Base-by-base conservation (phyloP, 37 sponge, comb jelly and placozoan genomes). In the Geodia barretti region DNA sequence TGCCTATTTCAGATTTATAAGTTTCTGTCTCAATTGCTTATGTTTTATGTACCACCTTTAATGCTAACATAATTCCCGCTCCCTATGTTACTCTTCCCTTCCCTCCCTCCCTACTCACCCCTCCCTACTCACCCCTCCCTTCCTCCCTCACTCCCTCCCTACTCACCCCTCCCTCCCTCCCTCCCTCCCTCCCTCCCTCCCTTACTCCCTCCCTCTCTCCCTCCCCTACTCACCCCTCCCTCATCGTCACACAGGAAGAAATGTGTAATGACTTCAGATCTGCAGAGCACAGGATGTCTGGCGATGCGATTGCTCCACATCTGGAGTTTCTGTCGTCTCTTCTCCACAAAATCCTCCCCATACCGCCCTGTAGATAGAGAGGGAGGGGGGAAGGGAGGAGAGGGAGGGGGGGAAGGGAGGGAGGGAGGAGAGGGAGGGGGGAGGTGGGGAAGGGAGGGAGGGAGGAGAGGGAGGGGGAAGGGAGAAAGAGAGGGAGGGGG, bases 231-330 rank as follows among this genome's bases (percentile, higher is more conserved):
- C 37, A 39, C 82, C 30, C 70, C 70, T 39, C 80, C 62, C 7
- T 80, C 79, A 2, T 88, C 91, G 36, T 79, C 73, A 73, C 88
- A 88, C 25, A 80, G 67, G 26, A 94, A 60, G 77, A 91, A 91
- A 54, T 94, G 95, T 4, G 29, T 74, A 41, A 96, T 73, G 28
- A 98, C 99, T 3, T 87, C 84, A 42, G 81, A 87, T 4, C 89
- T 74, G 1, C 90, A 88, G 4, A 98, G 78, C 1, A 98, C 90
- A 33, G 99, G 99, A 73, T 98, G 99, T 28, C 99, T 86, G 9
- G 96, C 96, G 32, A 98, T 73, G 17, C 99, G 71, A 85, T 98
- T 98, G 32, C 89, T 89, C 96, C 96, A 98, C 39, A 87, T 75
- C 63, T 98, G 86, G 30, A 98, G 83, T 72, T 92, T 89, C 62